Evolutionary conservation across 2,888 invertebrate genomes (phyloP), one percentile per base, ranked within the genome.

Genomic region (Drosophila cracens): DNA sequence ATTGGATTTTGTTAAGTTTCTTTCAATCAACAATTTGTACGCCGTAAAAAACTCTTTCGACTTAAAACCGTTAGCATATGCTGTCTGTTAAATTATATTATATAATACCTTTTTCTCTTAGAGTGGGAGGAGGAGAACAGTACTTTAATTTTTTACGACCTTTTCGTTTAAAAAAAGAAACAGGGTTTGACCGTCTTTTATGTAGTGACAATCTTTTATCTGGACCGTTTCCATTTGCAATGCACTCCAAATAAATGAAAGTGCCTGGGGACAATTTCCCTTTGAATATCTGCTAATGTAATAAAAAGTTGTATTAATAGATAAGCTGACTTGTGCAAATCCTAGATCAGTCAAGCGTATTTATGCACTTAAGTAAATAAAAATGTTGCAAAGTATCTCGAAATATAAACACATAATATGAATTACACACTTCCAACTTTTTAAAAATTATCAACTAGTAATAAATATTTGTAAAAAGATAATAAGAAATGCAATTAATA

Each of bases 241-340:
- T 66, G 60, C 79, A 67, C 53, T 78, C 13, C 18, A 46, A 63
- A 53, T 36, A 48, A 51, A 18, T 33, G 58, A 72, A 62, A 57
- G 43, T 54, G 67, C 34, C 43, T 21, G 8, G n/a, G 2, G 21
- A 21, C 25, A 49, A 40, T 46, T 46, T 25, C 1, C 29, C 7
- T 58, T 74, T 59, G 31, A 54, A 8, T 38, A 38, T 40, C n/a
- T n/a, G 40, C 11, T 3, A 36, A 40, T 36, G n/a, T 25, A 40
- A 60, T 51, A 38, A 52, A 33, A 36, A 43, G 11, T 57, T 49
- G 5, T 57, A 29, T 46, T 10, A n/a, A 33, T 27, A n/a, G 8
- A 29, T 56, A 8, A 16, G 21, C 5, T 18, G n/a, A 40, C 49
- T 46, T 58, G 16, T 54, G 36, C 52, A 61, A 43, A 51, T 48